phyloP scores from a whole-genome alignment of 2,113 vertebrate genomes.

The Tenrec ecaudatus region DNA sequence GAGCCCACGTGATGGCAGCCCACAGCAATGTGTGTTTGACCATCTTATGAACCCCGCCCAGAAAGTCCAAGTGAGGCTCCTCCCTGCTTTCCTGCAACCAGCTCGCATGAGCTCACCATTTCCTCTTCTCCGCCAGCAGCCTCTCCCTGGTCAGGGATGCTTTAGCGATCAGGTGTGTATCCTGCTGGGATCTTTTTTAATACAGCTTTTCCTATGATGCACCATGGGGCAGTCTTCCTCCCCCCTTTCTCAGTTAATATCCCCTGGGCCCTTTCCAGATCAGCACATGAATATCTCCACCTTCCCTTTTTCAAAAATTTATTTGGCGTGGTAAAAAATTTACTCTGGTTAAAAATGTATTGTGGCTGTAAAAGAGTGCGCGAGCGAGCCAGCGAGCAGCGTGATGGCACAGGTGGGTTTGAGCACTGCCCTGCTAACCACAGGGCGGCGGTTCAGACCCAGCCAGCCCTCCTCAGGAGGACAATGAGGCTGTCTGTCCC shows the following conservation, averaged over 20 bases:
- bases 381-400: too few species aligned
- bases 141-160: not conserved
- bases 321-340: not conserved
- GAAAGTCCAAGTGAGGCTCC: not conserved
- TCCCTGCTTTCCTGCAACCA: not conserved
- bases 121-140: not conserved
- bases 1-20: not conserved
- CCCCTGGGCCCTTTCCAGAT: not conserved
- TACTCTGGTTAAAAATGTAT: too few species aligned
- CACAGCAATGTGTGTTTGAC: not conserved
- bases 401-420: too few species aligned
- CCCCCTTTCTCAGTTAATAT: not conserved
- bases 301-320: not conserved
- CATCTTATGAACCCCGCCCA: not conserved
- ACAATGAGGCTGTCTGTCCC: too few species aligned
- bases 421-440: too few species aligned
- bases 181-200: not conserved
- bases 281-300: not conserved
- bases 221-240: fast-evolving
- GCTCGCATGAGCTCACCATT: not conserved
- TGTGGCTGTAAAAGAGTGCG: too few species aligned
- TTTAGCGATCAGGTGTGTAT: not conserved
- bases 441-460: too few species aligned
- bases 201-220: not conserved
- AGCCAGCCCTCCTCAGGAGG: too few species aligned